Base-by-base conservation (phyloP, 2,888 invertebrate species). In the Sesamia inferens region DNA sequence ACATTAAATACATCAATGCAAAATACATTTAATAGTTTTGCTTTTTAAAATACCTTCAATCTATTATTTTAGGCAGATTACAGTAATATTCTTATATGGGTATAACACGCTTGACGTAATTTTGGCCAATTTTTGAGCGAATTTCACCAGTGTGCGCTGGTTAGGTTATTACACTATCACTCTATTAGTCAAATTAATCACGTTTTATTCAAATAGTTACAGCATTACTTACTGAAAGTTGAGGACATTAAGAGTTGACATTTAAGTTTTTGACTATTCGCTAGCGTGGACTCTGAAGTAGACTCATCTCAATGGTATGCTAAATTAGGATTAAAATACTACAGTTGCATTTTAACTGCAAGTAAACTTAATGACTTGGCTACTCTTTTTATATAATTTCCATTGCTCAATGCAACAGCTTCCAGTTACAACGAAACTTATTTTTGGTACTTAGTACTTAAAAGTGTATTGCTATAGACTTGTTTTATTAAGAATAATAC, bases 291-390 rank as follows among this genome's bases (percentile, higher is more conserved):
- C n/a, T 44, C n/a, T 51, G 54, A 71, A 47, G 44, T 24, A 72
- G 39, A 48, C 24, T 62, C 39, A 24, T 42, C 22, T 55, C 31
- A 31, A 51, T 31, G 31, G 51, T n/a, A 58, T 31, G 42, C 13
- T 57, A 71, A 55, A 47, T 71, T 54, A 47, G 55, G 48, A 73
- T 72, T 72, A 57, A 71, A 48, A 10, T 42, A 48, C 14, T 16
- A 16, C 8, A 48, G 13, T 57, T 14, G 42, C 42, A 57, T 71
- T 62, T 57, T 59, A 70, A 71, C 22, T 71, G 51, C 61, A 31
- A 69, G 72, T 47, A 11, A 39, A 51, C 48, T 69, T 14, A 11
- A 55, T 47, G 39, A 47, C 14, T 55, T 5, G 19, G 19, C n/a
- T 73, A 47, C 47, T 72, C 19, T 44, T 58, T 68, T 22, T 47